Percentiles rank a stretch among this genome's conserved stretches.
These are phyloP conservation scores for Bufo bufo DNA, from an alignment of 2,113 vertebrate species.

Conservation along the genomic window DNA sequence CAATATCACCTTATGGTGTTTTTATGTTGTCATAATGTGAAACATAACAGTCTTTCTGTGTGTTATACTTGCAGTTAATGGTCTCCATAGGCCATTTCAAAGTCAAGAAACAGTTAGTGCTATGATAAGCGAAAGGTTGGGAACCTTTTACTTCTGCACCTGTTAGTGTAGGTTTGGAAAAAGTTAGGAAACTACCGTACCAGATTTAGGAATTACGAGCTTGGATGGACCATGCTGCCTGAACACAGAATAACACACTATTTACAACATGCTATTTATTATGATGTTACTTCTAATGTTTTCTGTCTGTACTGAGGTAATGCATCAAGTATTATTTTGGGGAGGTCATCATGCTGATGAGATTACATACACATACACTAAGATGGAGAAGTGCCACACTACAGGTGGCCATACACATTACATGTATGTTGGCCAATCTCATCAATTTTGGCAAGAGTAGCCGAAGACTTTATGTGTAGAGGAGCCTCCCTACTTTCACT, in stretches of 20 bases:
- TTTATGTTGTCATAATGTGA: constrained; percentile 48
- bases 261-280: not conserved
- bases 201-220: not conserved
- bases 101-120: not conserved
- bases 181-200: not conserved
- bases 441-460: too few species aligned
- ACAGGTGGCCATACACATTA: too few species aligned
- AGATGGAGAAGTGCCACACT: too few species aligned
- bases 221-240: not conserved
- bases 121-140: not conserved
- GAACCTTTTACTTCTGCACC: not conserved
- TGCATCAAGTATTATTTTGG: not conserved
- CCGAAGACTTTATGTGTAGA: too few species aligned
- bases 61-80: constrained; percentile 15
- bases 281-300: not conserved
- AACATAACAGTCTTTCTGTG: constrained; percentile 10
- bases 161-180: not conserved
- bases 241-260: not conserved
- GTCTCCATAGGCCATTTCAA: not conserved
- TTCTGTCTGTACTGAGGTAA: too few species aligned
- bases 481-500: too few species aligned
- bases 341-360: not conserved
- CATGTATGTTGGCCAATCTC: too few species aligned
- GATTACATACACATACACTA: not conserved
- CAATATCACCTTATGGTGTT: constrained; percentile 53